Percentiles rank a stretch among this genome's conserved stretches.
Conservation (phyloP, 1,140 invertebrate species). For the Cydia amplana region DNA sequence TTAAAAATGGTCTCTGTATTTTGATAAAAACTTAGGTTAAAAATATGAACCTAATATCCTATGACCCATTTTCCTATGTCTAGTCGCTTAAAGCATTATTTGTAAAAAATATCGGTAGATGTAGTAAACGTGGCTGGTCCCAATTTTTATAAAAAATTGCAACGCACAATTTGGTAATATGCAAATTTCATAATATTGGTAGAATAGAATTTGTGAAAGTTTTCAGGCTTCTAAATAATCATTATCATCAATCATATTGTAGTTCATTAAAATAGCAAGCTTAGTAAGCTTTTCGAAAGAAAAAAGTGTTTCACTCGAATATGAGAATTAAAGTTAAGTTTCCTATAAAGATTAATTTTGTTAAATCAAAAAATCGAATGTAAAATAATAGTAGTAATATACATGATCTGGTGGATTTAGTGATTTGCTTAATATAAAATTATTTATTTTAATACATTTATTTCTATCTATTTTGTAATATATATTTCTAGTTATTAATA, state of each 20-base stretch:
- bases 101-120: neutral
- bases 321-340: too few relatives aligned
- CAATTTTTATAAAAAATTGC: slow-evolving; percentile 11
- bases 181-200: neutral
- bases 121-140: slow-evolving; percentile 15
- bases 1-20: too few relatives aligned
- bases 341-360: too few relatives aligned
- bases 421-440: neutral
- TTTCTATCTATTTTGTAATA: too few relatives aligned
- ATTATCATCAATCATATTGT: too few relatives aligned
- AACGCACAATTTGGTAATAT: slow-evolving; percentile 27
- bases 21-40: too few relatives aligned
- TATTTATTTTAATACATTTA: too few relatives aligned
- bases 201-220: neutral
- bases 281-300: too few relatives aligned
- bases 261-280: too few relatives aligned
- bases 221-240: neutral
- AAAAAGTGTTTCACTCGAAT: too few relatives aligned
- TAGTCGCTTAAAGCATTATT: slow-evolving; percentile 2
- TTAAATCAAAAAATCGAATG: too few relatives aligned
- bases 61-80: neutral
- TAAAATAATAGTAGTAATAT: neutral
- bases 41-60: too few relatives aligned
- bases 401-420: neutral
- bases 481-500: neutral